Evolutionary conservation across 2,113 vertebrate species (phyloP).

Genomic region (Xerus inauris): DNA sequence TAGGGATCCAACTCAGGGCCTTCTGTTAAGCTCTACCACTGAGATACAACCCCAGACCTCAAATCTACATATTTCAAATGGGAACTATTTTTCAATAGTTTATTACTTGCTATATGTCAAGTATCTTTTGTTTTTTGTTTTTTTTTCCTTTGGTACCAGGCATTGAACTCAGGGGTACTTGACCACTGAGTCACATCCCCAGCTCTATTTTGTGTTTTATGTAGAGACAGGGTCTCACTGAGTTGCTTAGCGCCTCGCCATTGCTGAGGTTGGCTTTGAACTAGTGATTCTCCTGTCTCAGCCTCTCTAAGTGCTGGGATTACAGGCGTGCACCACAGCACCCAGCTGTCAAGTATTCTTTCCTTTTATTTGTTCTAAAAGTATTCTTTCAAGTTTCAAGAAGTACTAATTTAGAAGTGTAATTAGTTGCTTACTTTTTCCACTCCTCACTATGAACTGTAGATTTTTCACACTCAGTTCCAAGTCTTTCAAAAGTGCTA

Average conservation of each 20-base stretch:
- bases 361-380: constrained; percentile 54
- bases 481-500: constrained; percentile 50
- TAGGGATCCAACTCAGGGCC: background rate
- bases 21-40: background rate
- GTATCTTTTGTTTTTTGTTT: too few relatives aligned
- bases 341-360: constrained; percentile 36
- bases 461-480: constrained; percentile 36
- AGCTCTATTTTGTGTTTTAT: too few relatives aligned
- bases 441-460: constrained; percentile 27
- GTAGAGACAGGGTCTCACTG: too few relatives aligned
- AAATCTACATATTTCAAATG: background rate
- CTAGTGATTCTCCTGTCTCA: too few relatives aligned
- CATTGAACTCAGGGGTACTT: too few relatives aligned
- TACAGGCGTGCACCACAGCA: too few relatives aligned
- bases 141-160: too few relatives aligned
- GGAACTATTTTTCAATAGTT: background rate
- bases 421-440: constrained; percentile 37
- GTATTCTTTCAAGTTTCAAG: constrained; percentile 66
- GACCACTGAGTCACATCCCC: too few relatives aligned
- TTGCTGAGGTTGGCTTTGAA: too few relatives aligned
- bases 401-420: constrained; percentile 38
- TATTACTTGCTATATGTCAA: constrained; percentile 42
- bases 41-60: background rate
- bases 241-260: too few relatives aligned
- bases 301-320: too few relatives aligned